A percentile compares a stretch with the other conserved stretches of the same genome.
These are phyloP conservation scores for Melieria omissa DNA, from an alignment of 2,888 invertebrate genomes.

Conservation along the genomic window DNA sequence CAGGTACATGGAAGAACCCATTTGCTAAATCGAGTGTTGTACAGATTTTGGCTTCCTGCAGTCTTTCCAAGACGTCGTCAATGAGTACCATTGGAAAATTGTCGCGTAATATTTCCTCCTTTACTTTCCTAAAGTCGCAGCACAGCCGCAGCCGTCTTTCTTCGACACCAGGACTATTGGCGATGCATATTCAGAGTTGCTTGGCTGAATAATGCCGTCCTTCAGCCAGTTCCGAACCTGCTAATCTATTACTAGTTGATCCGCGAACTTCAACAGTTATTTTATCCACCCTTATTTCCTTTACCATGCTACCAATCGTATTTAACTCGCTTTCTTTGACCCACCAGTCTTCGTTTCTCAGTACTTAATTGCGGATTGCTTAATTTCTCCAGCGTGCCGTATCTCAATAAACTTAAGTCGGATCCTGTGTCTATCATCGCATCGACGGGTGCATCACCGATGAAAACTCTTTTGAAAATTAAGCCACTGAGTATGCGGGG, in stretches of 20 bases:
- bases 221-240: conserved; percentile 54
- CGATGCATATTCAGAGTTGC: conserved; percentile 56
- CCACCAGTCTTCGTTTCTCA: neutral
- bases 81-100: conserved; percentile 42
- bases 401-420: conserved; percentile 10
- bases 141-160: too few relatives aligned
- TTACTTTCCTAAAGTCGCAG: too few relatives aligned
- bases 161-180: too few relatives aligned
- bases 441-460: neutral
- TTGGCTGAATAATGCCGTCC: conserved; percentile 53
- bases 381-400: neutral
- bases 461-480: conserved; percentile 4
- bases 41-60: too few relatives aligned
- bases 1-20: conserved; percentile 44
- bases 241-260: conserved; percentile 43
- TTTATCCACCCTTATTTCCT: conserved; percentile 7
- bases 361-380: neutral
- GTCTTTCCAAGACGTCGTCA: conserved; percentile 41
- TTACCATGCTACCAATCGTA: conserved; percentile 24
- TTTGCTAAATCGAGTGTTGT: conserved; percentile 41
- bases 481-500: neutral
- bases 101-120: conserved; percentile 39
- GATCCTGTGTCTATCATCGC: conserved; percentile 19
- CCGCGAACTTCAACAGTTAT: neutral
- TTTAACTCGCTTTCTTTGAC: conserved; percentile 1